Evolutionary conservation across 1,140 invertebrate genomes (phyloP), one percentile per base, ranked within the genome.

Genomic region (Panulirus ornatus): DNA sequence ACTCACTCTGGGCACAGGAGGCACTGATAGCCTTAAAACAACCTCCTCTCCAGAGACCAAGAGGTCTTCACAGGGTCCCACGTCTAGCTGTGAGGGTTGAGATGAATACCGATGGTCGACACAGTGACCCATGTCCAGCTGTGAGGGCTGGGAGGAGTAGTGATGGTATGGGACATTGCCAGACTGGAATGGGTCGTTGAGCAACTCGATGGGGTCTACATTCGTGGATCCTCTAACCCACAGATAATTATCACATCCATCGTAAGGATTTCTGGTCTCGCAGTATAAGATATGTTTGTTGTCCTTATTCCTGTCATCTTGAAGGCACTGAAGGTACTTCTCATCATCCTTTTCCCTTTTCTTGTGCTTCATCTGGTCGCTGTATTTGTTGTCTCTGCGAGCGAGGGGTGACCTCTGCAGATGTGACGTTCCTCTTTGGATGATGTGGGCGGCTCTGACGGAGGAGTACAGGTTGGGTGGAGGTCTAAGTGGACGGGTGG

Each of bases 81-180:
- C 84, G 36, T 83, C 88, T 19, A 89, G 79, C 63, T 89, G 78
- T 1, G 79, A 44, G 11, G 88, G 88, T 34, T 89, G 88, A 3
- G 88, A 89, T 30, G 88, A 83, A n/a, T 89, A 89, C 16, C 79
- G 88, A 54, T 88, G 85, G 38, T 79, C n/a, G n/a, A n/a, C n/a
- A 38, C 85, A 88, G 2, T 73, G 85, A 11, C 85, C 85, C 85
- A 88, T 88, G 38, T 78, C 85, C 14, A 88, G 75, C 47, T 88
- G 73, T 8, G 85, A 51, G n/a, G 85, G 85, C 36, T 88, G 85
- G 5, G 85, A 88, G 73, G 85, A 79, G 36, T 88, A 88, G 14
- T 54, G 85, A 47, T 89, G 88, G 36, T 84, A 89, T 9, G 40
- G 16, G 11, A 89, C 6, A 58, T 89, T 89, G 14, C 70, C 70